Evolutionary conservation across 53 echinoderm and acorn worm species (phyloP).

Genomic region (Mesocentrotus franciscanus): DNA sequence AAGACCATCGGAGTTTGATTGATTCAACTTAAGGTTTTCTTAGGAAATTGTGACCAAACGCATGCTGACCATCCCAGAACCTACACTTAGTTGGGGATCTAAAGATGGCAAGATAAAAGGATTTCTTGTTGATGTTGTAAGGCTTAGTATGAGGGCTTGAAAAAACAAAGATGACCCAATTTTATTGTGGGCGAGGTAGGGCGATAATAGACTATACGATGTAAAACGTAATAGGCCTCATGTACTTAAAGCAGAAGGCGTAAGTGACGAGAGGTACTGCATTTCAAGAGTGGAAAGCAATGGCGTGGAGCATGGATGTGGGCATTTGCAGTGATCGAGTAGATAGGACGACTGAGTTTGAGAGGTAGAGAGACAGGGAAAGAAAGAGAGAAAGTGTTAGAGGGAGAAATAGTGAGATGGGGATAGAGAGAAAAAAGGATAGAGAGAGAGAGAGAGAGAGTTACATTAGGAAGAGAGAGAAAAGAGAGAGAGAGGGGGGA

Average conservation of each 20-base stretch:
- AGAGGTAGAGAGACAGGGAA: not conserved
- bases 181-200: not conserved
- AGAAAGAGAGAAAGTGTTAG: not conserved
- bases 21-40: not conserved
- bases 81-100: not conserved
- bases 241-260: not conserved
- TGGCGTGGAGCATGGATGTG: no score
- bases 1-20: not conserved
- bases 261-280: not conserved
- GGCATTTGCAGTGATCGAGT: not conserved
- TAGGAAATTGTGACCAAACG: not conserved
- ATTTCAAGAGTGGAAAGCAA: not conserved
- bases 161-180: not conserved
- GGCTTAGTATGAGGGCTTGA: not conserved
- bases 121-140: not conserved
- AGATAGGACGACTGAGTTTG: not conserved
- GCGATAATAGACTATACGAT: not conserved
- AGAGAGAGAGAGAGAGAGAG: no score
- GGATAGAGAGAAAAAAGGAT: no score
- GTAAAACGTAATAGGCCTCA: not conserved
- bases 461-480: no score
- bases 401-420: not conserved
- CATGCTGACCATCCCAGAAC: not conserved
- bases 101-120: not conserved
- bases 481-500: no score